Conservation (phyloP, 2,888 invertebrate genomes). For the Ferdinandea cuprea region DNA sequence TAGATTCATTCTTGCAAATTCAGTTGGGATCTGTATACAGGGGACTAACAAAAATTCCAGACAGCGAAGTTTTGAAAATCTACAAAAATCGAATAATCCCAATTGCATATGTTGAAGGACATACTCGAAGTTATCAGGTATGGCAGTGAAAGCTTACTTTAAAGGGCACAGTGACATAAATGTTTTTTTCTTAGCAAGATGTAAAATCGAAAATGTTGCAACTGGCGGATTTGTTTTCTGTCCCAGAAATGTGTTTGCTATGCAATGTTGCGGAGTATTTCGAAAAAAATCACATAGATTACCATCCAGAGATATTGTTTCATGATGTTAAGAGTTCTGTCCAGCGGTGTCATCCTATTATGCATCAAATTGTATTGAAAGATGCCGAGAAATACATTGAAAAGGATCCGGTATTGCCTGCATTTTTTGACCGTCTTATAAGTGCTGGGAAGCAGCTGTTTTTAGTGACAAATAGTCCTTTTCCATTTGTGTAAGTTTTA, state of each 20-base stretch:
- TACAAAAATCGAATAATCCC: constrained; percentile 95
- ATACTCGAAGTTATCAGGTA: constrained; percentile 88
- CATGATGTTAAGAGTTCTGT: constrained; percentile 96
- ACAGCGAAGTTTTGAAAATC: constrained; percentile 92
- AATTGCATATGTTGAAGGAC: constrained; percentile 93
- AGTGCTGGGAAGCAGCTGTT: constrained; percentile 93
- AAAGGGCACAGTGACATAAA: too few relatives aligned
- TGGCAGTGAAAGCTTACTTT: not conserved
- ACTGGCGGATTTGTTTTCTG: constrained; percentile 97
- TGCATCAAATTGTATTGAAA: constrained; percentile 94
- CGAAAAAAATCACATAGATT: constrained; percentile 93
- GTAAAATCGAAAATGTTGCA: constrained; percentile 91
- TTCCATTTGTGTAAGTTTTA: constrained; percentile 93
- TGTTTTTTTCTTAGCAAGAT: constrained; percentile 78
- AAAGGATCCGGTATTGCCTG: constrained; percentile 88
- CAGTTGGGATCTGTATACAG: constrained; percentile 97
- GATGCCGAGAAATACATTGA: constrained; percentile 92
- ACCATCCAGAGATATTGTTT: constrained; percentile 97
- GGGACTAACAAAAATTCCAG: constrained; percentile 91
- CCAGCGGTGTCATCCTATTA: constrained; percentile 92
- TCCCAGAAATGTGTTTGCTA: constrained; percentile 97
- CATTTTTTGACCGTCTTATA: constrained; percentile 90
- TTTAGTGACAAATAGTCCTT: constrained; percentile 98
- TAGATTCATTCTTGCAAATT: constrained; percentile 98
- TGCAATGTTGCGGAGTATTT: constrained; percentile 98